These are phyloP conservation scores for Ceratosolen solmsi DNA, from an alignment of 1,140 invertebrate genomes.

Conservation along the genomic window DNA sequence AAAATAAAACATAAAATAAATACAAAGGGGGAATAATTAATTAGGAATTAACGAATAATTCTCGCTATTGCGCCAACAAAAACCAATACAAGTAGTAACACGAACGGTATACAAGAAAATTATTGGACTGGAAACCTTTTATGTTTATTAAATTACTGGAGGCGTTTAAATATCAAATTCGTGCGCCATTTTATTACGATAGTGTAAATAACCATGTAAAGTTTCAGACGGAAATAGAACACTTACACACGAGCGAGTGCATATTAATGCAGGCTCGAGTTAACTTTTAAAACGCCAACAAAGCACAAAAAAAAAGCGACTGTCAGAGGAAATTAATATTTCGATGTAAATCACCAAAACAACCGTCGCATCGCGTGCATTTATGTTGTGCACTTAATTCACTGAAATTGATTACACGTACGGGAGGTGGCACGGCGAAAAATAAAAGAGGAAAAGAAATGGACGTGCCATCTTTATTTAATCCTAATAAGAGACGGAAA, in stretches of 20 bases:
- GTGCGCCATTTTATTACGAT: not conserved
- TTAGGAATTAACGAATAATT: no score
- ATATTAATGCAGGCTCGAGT: not conserved
- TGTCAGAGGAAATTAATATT: not conserved
- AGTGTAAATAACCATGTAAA: not conserved
- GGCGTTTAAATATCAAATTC: not conserved
- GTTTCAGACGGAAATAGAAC: no score
- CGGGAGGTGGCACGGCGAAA: no score
- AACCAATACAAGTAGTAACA: no score
- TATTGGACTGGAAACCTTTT: no score
- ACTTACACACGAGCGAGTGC: not conserved
- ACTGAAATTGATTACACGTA: not conserved
- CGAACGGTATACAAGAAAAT: no score
- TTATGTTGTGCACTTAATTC: not conserved
- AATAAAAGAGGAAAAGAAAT: not conserved
- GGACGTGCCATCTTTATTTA: not conserved
- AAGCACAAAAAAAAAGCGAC: not conserved
- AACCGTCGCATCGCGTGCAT: not conserved
- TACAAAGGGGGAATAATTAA: no score
- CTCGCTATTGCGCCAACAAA: no score
- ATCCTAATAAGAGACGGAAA: conserved; percentile 42
- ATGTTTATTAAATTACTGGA: not conserved
- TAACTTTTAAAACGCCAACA: not conserved
- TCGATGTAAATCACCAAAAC: not conserved
- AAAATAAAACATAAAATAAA: no score